Base-by-base conservation (phyloP, 2,113 vertebrate genomes). In the Apistogramma diplotaenia region DNA sequence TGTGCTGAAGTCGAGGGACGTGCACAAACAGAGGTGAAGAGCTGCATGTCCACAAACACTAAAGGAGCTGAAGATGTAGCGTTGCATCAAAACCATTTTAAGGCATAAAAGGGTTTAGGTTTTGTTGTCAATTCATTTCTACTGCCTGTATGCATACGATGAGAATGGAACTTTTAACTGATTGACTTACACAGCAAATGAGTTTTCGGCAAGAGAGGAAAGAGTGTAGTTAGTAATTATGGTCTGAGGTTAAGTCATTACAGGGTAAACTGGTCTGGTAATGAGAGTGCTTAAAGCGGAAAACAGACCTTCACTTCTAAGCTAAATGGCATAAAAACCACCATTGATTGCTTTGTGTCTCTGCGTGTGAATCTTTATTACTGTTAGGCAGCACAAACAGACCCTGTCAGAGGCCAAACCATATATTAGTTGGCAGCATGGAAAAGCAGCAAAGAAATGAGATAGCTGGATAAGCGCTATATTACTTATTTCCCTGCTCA, bases 271-370 rank as follows among this genome's bases (percentile, higher is more conserved):
- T 83, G 83, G 81, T 81, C 74, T 81, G 82, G 46, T 93, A 94
- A 94, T 93, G 93, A 93, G 86, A 72, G 81, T 65, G 76, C 78
- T 86, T 87, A 79, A 83, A 86, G 84, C 76, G 74, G 84, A 90
- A 88, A 91, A 79, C 81, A 86, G 81, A 58, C 73, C 78, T 89
- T 92, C 49, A 71, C 67, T 91, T 90, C 83, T 70, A 56, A 89
- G 78, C 75, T 91, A 93, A 93, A 85, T 89, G 85, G 87, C 77
- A 90, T 91, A 81, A 88, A 91, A 93, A 82, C 37, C 79, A 18
- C 15, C 89, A 90, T 83, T 87, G 91, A 91, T 93, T 90, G 80
- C 80, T 76, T 79, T 65, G 62, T 58, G 85, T 78, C 59, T 86
- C 79, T 70, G 31, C 40, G 62, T 81, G 88, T 76, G 79, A 83